Base-by-base conservation (phyloP, 2,888 invertebrate species). In the Agonopterix heracliana region DNA sequence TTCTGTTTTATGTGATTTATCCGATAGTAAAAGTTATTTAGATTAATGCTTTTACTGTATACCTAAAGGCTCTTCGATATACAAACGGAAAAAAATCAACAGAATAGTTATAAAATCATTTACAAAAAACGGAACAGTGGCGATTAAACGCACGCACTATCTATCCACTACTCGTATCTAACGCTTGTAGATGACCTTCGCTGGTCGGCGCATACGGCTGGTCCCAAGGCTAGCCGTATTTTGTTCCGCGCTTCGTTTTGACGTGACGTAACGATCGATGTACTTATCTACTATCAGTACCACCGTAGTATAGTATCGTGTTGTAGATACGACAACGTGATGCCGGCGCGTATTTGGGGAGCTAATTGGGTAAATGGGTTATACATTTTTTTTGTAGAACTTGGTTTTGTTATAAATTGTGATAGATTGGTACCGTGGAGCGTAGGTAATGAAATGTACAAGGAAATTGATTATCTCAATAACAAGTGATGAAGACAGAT, bases 141-240 rank as follows among this genome's bases (percentile, higher is more conserved):
- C n/a, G 38, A 38, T 38, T n/a, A n/a, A 41, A 41, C 12, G 12
- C 41, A 9, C 9, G 12, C 41, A 13, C 12, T 41, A 41, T 12
- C 41, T n/a, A 12, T 41, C 12, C 2, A 41, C 4, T 41, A 53
- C 54, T 56, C 51, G 57, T 51, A 54, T 35, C 54, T 60, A 56
- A 64, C 64, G 61, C 57, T 50, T 60, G 71, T 60, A 59, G 60
- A 64, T 46, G 59, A 56, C 34, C 64, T 60, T 63, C 74, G 71
- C 74, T 69, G 64, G 54, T 56, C 52, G 54, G 68, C 78, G 78
- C 77, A 76, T 76, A 69, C 68, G 64, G 66, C 64, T 60, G 62
- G 66, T 73, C 73, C n/a, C 87, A 88, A 86, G 87, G 86, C 79
- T 78, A 79, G 66, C 62, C 64, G 74, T 79, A 82, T 82, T 84